These are phyloP conservation scores for Myoxocephalus aenaeus DNA, from an alignment of 2,797 vertebrate genomes.

Conservation along the genomic window DNA sequence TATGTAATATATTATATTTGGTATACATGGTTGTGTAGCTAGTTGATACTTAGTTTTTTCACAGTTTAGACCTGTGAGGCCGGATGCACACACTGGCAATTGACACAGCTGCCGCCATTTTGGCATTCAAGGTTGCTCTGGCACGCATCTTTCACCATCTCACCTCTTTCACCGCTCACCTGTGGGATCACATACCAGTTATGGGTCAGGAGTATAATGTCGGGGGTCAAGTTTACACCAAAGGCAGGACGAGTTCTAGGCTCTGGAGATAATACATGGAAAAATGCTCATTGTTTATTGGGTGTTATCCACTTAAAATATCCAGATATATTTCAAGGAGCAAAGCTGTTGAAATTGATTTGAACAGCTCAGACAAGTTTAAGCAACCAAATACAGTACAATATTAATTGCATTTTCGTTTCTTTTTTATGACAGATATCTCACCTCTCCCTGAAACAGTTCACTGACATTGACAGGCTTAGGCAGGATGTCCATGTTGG, in stretches of 20 bases:
- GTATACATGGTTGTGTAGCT: not conserved
- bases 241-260: not conserved
- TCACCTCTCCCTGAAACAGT: constrained; percentile 90
- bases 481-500: constrained; percentile 84
- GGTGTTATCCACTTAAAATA: not conserved
- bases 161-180: constrained; percentile 86
- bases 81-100: constrained; percentile 78
- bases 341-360: not conserved
- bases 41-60: constrained; percentile 85
- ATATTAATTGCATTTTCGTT: not conserved
- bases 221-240: constrained; percentile 1
- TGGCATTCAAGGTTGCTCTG: constrained; percentile 85
- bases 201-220: constrained; percentile 16
- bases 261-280: not conserved
- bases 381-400: not conserved
- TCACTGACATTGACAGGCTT: constrained; percentile 86
- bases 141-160: constrained; percentile 87
- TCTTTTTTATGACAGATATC: constrained; percentile 11
- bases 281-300: not conserved
- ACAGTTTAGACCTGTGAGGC: constrained; percentile 86
- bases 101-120: constrained; percentile 89
- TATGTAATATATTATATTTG: too few species aligned
- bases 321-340: not conserved
- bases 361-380: not conserved
- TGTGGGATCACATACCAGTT: constrained; percentile 60